phyloP scores from a whole-genome alignment of 2,113 vertebrate genomes.

The Embiotoca jacksoni region DNA sequence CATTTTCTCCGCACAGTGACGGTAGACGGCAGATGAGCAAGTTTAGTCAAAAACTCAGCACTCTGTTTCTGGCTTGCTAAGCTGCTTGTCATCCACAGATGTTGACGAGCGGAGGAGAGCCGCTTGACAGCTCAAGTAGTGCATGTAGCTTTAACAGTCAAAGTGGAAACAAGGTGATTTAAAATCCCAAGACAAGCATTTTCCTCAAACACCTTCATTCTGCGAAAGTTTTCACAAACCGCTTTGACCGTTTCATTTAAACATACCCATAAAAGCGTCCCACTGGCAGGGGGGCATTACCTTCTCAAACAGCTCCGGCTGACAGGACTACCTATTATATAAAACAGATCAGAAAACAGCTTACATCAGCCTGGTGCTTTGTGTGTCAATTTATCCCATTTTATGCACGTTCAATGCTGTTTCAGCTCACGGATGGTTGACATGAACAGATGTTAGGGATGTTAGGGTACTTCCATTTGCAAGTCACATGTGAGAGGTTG shows the following conservation, averaged over 20 bases:
- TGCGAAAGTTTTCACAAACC: slow-evolving; percentile 60
- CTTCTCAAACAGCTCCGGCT: slow-evolving; percentile 55
- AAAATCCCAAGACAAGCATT: slow-evolving; percentile 53
- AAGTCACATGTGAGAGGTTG: slow-evolving; percentile 54
- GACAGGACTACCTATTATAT: slow-evolving; percentile 61
- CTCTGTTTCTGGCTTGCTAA: slow-evolving; percentile 48
- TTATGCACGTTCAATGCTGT: slow-evolving; percentile 31
- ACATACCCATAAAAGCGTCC: slow-evolving; percentile 54
- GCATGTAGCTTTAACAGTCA: slow-evolving; percentile 57
- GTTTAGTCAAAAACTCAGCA: slow-evolving; percentile 55
- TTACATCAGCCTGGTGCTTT: slow-evolving; percentile 58
- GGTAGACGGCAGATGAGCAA: slow-evolving; percentile 37
- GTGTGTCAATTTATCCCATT: slow-evolving; percentile 58
- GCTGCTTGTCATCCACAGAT: slow-evolving; percentile 62
- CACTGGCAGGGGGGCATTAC: slow-evolving; percentile 51
- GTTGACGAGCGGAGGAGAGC: slow-evolving; percentile 59
- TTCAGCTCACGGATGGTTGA: slow-evolving; percentile 71
- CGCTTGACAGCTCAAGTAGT: slow-evolving; percentile 63
- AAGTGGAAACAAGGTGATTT: slow-evolving; percentile 60
- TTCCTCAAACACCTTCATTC: slow-evolving; percentile 45
- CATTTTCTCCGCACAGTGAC: slow-evolving; percentile 17
- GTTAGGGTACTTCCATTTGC: slow-evolving; percentile 49
- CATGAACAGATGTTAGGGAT: slow-evolving; percentile 68
- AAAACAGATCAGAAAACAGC: slow-evolving; percentile 48
- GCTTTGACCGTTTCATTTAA: slow-evolving; percentile 66